Evolutionary conservation across 2,888 invertebrate species (phyloP).

Genomic region (Crioceris asparagi): DNA sequence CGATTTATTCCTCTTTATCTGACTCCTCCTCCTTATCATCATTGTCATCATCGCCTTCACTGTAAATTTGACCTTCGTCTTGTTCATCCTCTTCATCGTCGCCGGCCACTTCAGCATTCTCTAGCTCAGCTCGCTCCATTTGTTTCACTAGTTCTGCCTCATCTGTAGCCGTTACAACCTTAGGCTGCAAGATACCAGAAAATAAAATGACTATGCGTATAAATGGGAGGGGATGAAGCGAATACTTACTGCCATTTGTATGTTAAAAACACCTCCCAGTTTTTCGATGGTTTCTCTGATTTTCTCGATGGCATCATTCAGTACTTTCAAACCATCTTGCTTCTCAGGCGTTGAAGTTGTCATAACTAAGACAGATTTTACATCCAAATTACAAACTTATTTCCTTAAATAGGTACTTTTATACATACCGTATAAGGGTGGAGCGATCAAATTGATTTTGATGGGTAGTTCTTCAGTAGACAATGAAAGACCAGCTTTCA

Average conservation of each 20-base stretch:
- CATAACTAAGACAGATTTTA: slow-evolving; percentile 56
- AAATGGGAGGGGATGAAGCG: too few species aligned
- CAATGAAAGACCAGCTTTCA: slow-evolving; percentile 79
- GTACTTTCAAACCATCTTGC: slow-evolving; percentile 79
- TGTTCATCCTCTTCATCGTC: slow-evolving; percentile 70
- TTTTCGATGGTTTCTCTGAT: slow-evolving; percentile 74
- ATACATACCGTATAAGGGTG: slow-evolving; percentile 76
- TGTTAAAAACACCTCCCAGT: slow-evolving; percentile 83
- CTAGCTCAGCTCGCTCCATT: slow-evolving; percentile 87
- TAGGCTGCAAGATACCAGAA: slow-evolving; percentile 50
- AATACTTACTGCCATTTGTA: slow-evolving; percentile 66
- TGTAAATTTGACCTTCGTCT: slow-evolving; percentile 36
- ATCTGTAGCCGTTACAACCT: slow-evolving; percentile 96
- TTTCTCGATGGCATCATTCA: slow-evolving; percentile 81
- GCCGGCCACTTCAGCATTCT: slow-evolving; percentile 89
- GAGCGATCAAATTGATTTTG: slow-evolving; percentile 97
- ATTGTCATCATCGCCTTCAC: slow-evolving; percentile 19
- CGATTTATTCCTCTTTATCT: slow-evolving; percentile 10
- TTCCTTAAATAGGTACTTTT: too few species aligned
- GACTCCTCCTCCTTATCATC: slow-evolving; percentile 11
- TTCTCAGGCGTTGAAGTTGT: slow-evolving; percentile 97
- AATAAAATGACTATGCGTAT: too few species aligned
- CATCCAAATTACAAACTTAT: too few species aligned
- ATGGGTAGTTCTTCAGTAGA: slow-evolving; percentile 92
- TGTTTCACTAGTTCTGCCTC: slow-evolving; percentile 91